Conservation (phyloP, 1,140 invertebrate species). For the Drosophila sp. region DNA sequence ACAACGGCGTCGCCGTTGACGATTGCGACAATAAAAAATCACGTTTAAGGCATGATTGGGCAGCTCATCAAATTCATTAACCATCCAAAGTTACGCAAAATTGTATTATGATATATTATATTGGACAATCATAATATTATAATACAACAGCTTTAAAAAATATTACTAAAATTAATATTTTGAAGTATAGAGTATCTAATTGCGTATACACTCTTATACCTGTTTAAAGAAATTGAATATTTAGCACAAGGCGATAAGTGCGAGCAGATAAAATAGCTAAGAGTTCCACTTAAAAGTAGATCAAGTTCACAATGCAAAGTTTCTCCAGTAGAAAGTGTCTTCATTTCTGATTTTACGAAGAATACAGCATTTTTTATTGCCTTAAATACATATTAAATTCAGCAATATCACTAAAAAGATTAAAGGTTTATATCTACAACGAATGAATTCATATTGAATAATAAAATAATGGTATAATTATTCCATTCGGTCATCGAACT, state of each 20-base stretch:
- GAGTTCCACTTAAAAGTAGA: slow-evolving; percentile 11
- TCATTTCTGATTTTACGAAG: neutral
- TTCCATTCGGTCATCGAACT: too few species aligned
- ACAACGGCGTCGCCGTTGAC: neutral
- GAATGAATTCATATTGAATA: too few species aligned
- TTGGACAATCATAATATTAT: neutral
- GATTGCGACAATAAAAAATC: slow-evolving; percentile 37
- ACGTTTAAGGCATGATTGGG: slow-evolving; percentile 34
- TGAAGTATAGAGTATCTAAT: slow-evolving; percentile 17
- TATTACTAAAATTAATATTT: neutral
- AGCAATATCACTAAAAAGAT: too few species aligned
- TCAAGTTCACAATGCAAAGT: slow-evolving; percentile 21
- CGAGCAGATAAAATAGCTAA: neutral
- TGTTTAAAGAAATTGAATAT: slow-evolving; percentile 32
- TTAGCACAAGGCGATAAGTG: slow-evolving; percentile 16
- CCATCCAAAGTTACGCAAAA: neutral
- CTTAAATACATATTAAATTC: neutral
- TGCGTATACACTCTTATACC: neutral
- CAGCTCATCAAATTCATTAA: slow-evolving; percentile 6
- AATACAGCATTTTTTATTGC: neutral
- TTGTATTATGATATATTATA: slow-evolving; percentile 9
- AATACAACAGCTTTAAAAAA: neutral
- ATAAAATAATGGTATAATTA: too few species aligned
- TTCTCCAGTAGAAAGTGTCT: neutral
- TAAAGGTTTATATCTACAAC: too few species aligned